Evolutionary conservation across 2,888 invertebrate genomes (phyloP).

Genomic region (Rotaria socialis): DNA sequence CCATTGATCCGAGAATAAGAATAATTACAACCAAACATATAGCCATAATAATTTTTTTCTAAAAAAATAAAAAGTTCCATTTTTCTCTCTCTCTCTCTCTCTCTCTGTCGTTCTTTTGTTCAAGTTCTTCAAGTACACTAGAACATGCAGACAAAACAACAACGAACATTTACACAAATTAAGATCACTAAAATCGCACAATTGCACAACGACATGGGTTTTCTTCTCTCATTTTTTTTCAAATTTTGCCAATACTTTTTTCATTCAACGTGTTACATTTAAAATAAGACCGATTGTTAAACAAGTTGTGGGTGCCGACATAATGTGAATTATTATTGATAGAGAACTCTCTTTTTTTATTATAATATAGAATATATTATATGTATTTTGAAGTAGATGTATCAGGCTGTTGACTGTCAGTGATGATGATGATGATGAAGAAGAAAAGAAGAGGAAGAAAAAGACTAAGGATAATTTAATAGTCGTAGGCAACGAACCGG

Average conservation of each 20-base stretch:
- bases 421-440: neutral
- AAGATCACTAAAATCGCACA: neutral
- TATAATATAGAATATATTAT: neutral
- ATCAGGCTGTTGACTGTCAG: neutral
- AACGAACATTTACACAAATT: neutral
- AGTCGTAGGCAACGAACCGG: slow-evolving; percentile 1
- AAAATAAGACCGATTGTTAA: neutral
- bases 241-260: neutral
- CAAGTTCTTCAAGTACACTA: too few species aligned
- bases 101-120: too few species aligned
- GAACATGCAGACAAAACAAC: neutral
- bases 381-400: neutral
- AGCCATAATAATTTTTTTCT: slow-evolving; percentile 47
- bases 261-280: neutral
- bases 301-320: neutral
- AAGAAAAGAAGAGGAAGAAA: neutral
- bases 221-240: neutral
- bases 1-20: slow-evolving; percentile 43
- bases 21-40: slow-evolving; percentile 44
- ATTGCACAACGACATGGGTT: neutral
- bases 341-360: neutral
- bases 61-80: neutral
- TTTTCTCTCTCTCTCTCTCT: neutral
- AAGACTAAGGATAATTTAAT: neutral
- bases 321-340: neutral